Percentiles rank a stretch among this genome's conserved stretches.
phyloP scores from a whole-genome alignment of 2,797 vertebrate genomes.

The Saxicola maurus region DNA sequence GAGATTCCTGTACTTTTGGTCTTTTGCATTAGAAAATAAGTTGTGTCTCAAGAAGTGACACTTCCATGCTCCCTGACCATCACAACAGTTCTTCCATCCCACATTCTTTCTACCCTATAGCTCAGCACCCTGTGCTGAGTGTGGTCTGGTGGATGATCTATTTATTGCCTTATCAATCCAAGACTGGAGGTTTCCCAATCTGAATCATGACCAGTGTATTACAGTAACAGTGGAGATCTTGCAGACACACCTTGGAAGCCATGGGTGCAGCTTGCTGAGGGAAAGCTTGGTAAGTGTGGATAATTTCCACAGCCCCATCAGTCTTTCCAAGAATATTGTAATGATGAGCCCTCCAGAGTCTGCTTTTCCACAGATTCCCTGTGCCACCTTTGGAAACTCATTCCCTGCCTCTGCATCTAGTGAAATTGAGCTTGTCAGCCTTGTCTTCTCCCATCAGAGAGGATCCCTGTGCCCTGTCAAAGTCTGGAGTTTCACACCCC shows the following conservation, averaged over 20 bases:
- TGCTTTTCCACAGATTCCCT: neutral
- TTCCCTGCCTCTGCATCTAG: neutral
- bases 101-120: neutral
- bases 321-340: neutral
- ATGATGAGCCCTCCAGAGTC: neutral
- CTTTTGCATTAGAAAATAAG: neutral
- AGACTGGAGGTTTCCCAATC: neutral
- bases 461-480: neutral
- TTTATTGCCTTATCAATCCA: neutral
- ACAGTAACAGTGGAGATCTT: neutral
- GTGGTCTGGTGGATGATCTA: neutral
- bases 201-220: rapidly evolving
- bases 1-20: neutral
- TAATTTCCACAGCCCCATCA: neutral
- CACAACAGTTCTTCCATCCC: neutral
- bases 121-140: neutral
- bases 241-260: neutral
- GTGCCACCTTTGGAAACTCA: neutral
- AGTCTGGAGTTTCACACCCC: neutral
- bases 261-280: neutral
- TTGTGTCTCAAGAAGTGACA: neutral
- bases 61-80: rapidly evolving
- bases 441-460: neutral
- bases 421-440: neutral
- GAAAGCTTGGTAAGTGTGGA: neutral